Conservation (phyloP, 2,113 vertebrate genomes). For the Cyprinodon tularosa region DNA sequence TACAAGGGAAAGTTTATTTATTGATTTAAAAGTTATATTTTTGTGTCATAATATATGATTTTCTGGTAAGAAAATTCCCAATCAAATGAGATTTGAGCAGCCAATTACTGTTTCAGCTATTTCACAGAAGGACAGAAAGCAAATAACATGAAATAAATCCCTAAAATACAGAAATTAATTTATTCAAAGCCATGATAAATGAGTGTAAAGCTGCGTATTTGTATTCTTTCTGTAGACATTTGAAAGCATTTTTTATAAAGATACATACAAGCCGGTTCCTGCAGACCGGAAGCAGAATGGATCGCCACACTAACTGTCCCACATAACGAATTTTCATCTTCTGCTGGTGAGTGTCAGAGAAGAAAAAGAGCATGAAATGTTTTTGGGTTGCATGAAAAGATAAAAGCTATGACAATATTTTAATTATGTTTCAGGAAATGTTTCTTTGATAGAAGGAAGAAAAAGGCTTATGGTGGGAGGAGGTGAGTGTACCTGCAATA, state of each 20-base stretch:
- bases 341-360: conserved; percentile 21
- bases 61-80: no score
- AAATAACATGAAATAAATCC: no score
- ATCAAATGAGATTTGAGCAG: no score
- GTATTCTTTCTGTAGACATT: background rate
- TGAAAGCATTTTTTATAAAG: background rate
- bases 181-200: no score
- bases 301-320: conserved; percentile 76
- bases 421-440: conserved; percentile 27
- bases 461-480: background rate
- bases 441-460: background rate
- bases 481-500: conserved; percentile 40
- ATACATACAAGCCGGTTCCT: conserved; percentile 72
- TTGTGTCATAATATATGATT: no score
- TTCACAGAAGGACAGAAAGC: no score
- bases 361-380: background rate
- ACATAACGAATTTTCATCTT: conserved; percentile 49
- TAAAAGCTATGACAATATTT: background rate
- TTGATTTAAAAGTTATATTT: no score
- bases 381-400: background rate
- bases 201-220: background rate
- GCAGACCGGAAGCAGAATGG: conserved; percentile 73
- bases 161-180: no score
- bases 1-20: no score
- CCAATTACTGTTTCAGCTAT: no score